Percentiles rank a stretch among this genome's conserved stretches.
These are phyloP conservation scores for Schizopygopsis malacanthus DNA, from an alignment of 2,797 vertebrate genomes.

Conservation along the genomic window DNA sequence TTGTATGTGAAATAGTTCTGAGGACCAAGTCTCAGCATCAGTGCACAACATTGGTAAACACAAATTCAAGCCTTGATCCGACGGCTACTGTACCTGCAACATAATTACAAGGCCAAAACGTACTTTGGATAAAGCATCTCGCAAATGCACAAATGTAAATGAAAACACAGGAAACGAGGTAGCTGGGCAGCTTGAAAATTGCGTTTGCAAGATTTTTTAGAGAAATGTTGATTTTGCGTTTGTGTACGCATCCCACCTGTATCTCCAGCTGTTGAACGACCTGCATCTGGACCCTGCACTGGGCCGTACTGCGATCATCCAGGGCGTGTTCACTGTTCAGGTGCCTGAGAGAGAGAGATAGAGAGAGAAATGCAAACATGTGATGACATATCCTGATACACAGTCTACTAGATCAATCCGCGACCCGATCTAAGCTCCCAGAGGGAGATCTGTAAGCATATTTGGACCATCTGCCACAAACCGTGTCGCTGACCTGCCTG, in stretches of 20 bases:
- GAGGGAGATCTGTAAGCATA: slow-evolving; percentile 56
- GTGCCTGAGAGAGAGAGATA: slow-evolving; percentile 80
- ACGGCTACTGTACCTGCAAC: neutral
- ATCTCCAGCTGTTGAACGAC: slow-evolving; percentile 99
- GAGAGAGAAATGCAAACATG: slow-evolving; percentile 35
- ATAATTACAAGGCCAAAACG: neutral
- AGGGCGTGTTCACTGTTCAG: slow-evolving; percentile 98
- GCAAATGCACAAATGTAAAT: slow-evolving; percentile 5
- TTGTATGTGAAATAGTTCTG: neutral
- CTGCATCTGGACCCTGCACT: slow-evolving; percentile 99
- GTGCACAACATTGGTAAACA: neutral
- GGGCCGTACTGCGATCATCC: slow-evolving; percentile 97
- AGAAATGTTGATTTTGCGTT: slow-evolving; percentile 43
- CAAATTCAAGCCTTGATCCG: neutral
- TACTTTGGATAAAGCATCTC: neutral
- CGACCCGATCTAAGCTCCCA: slow-evolving; percentile 50
- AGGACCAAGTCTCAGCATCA: neutral
- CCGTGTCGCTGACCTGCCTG: slow-evolving; percentile 43
- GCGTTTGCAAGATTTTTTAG: slow-evolving; percentile 16
- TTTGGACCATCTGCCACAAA: slow-evolving; percentile 59
- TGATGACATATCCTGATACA: slow-evolving; percentile 40
- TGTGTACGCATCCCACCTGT: slow-evolving; percentile 82
- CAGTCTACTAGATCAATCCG: slow-evolving; percentile 37
- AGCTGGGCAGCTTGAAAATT: neutral
- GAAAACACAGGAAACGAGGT: slow-evolving; percentile 4